Percentiles rank a stretch among this genome's conserved stretches.
These are phyloP conservation scores for Melanophora roralis DNA, from an alignment of 2,888 invertebrate genomes.

Conservation along the genomic window DNA sequence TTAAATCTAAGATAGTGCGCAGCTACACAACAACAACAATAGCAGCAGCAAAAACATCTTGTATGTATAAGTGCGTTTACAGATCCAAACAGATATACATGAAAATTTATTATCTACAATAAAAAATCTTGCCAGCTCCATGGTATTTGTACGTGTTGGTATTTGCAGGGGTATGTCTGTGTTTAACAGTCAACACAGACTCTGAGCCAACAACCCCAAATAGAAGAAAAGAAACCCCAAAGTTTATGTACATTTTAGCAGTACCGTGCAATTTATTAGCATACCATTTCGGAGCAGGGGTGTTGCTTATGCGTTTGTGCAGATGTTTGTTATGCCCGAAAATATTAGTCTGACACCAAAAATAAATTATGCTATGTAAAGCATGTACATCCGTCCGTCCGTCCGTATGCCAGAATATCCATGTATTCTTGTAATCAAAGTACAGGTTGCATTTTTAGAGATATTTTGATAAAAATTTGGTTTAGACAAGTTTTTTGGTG, in stretches of 20 bases:
- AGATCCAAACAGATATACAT: constrained; percentile 54
- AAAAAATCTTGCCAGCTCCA: constrained; percentile 47
- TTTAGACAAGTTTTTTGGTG: no score
- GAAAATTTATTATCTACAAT: constrained; percentile 41
- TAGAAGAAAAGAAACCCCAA: constrained; percentile 25
- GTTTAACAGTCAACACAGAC: constrained; percentile 45
- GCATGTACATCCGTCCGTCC: no score
- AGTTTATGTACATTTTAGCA: constrained; percentile 1
- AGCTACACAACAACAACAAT: constrained; percentile 17
- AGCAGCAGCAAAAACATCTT: not conserved
- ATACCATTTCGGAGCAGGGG: no score
- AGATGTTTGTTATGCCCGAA: no score
- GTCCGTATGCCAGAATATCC: no score
- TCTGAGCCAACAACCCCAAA: constrained; percentile 56
- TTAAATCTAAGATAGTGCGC: constrained; percentile 56
- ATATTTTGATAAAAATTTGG: no score
- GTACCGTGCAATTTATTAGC: not conserved
- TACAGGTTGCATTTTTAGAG: no score
- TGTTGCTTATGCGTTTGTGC: no score
- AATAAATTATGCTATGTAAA: no score
- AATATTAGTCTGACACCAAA: not conserved
- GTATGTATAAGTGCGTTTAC: constrained; percentile 27
- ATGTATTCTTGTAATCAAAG: no score
- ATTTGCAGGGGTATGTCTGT: constrained; percentile 1
- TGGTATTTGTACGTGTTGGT: constrained; percentile 44